phyloP scores from a whole-genome alignment of 2,888 invertebrate genomes.

The Pyrochroa serraticornis region DNA sequence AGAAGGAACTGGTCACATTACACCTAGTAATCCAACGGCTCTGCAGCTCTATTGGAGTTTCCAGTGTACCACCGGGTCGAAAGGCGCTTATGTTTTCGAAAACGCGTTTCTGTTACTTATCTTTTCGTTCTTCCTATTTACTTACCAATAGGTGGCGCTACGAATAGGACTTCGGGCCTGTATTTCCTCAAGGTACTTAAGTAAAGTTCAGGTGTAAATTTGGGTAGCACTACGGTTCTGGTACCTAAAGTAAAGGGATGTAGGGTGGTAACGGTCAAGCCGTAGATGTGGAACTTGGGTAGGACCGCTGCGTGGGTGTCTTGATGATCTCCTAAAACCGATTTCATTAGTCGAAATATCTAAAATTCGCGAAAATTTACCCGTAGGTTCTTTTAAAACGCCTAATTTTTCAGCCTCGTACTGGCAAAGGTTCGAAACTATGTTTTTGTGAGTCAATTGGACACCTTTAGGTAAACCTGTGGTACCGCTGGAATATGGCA shows the following conservation, averaged over 20 bases:
- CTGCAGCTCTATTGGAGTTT: too few relatives aligned
- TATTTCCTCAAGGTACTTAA: slow-evolving; percentile 26
- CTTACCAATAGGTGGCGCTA: slow-evolving; percentile 32
- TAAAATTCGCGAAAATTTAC: slow-evolving; percentile 7
- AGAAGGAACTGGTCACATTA: too few relatives aligned
- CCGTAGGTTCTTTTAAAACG: slow-evolving; percentile 23
- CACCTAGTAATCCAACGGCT: too few relatives aligned
- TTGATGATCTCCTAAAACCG: slow-evolving; percentile 38
- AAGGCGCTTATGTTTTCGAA: too few relatives aligned
- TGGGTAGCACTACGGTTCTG: slow-evolving; percentile 55
- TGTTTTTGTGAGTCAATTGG: slow-evolving; percentile 60
- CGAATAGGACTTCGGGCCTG: slow-evolving; percentile 26
- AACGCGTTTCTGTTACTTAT: too few relatives aligned
- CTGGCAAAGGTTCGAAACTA: slow-evolving; percentile 54
- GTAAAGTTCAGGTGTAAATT: slow-evolving; percentile 31
- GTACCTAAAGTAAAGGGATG: slow-evolving; percentile 44
- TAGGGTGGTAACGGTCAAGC: slow-evolving; percentile 49
- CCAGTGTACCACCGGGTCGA: too few relatives aligned
- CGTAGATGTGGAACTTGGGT: slow-evolving; percentile 63
- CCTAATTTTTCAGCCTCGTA: background rate
- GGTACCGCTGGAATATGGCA: slow-evolving; percentile 86
- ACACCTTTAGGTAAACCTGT: slow-evolving; percentile 83
- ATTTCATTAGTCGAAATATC: background rate
- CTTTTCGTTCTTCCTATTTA: too few relatives aligned
- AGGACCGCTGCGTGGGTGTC: slow-evolving; percentile 48